Conservation (phyloP, 2,797 vertebrate genomes). For the Gymnothorax reevesii region DNA sequence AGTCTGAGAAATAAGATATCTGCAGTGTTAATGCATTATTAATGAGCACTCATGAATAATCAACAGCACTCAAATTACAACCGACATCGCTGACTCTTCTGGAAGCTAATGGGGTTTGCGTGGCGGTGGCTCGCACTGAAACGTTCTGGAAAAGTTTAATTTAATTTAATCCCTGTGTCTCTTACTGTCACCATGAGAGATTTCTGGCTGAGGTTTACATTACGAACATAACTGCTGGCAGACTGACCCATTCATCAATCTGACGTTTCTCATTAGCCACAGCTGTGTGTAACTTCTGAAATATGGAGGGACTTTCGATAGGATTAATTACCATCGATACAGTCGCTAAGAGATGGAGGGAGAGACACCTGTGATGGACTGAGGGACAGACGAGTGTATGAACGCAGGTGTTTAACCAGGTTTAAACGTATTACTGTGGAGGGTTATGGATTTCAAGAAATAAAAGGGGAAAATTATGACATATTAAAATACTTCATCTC, state of each 20-base stretch:
- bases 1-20: slow-evolving; percentile 71
- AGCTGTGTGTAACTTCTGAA: slow-evolving; percentile 35
- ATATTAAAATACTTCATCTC: too few species aligned
- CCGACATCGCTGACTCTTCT: slow-evolving; percentile 46
- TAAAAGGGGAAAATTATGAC: too few species aligned
- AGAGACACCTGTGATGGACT: neutral
- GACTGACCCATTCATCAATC: slow-evolving; percentile 58
- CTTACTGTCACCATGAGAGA: slow-evolving; percentile 54
- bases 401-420: neutral
- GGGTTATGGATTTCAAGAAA: too few species aligned
- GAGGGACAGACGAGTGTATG: neutral
- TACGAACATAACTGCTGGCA: slow-evolving; percentile 57
- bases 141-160: slow-evolving; percentile 67
- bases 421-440: too few species aligned
- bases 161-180: slow-evolving; percentile 66
- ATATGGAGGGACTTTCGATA: slow-evolving; percentile 19
- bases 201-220: slow-evolving; percentile 57
- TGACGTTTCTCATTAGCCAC: slow-evolving; percentile 54
- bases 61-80: slow-evolving; percentile 72
- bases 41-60: slow-evolving; percentile 70
- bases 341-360: neutral
- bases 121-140: slow-evolving; percentile 59
- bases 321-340: neutral
- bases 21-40: slow-evolving; percentile 60
- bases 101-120: slow-evolving; percentile 73